A percentile compares a stretch with the other conserved stretches of the same genome.
phyloP scores from a whole-genome alignment of 2,888 invertebrate genomes.

The Tetrapedia diversipes region DNA sequence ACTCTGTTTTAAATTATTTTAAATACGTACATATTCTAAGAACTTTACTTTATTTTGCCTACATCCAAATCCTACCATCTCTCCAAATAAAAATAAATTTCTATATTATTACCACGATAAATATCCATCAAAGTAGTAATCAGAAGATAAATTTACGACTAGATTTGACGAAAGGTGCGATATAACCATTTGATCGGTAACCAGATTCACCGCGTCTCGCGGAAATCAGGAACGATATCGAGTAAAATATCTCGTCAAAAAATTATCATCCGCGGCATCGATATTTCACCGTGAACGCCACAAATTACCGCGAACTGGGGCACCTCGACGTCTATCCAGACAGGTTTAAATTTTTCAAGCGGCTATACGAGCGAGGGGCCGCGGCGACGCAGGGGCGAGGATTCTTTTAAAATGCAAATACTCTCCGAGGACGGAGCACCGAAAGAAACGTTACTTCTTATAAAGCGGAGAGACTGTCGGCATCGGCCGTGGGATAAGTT shows the following conservation, averaged over 20 bases:
- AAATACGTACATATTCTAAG: too few relatives aligned
- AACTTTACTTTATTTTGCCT: too few relatives aligned
- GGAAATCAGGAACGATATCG: not conserved
- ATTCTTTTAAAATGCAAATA: slow-evolving; percentile 70
- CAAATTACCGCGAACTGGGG: slow-evolving; percentile 55
- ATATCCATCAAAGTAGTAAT: too few relatives aligned
- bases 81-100: too few relatives aligned
- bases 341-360: slow-evolving; percentile 78
- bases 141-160: too few relatives aligned
- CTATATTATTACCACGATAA: too few relatives aligned
- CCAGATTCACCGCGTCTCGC: too few relatives aligned
- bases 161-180: too few relatives aligned
- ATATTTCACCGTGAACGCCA: slow-evolving; percentile 59
- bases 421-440: slow-evolving; percentile 48
- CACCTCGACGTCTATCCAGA: slow-evolving; percentile 68
- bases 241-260: not conserved
- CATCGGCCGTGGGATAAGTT: slow-evolving; percentile 55
- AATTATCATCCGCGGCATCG: slow-evolving; percentile 14
- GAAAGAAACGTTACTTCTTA: slow-evolving; percentile 71
- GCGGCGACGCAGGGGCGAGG: slow-evolving; percentile 8
- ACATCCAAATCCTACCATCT: too few relatives aligned
- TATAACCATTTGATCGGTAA: too few relatives aligned
- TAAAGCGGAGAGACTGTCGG: slow-evolving; percentile 65
- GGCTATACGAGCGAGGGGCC: slow-evolving; percentile 19
- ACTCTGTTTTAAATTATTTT: too few relatives aligned